Percentiles rank a stretch among this genome's conserved stretches.
These are phyloP conservation scores for Chymomyza costata DNA, from an alignment of 1,140 invertebrate genomes.

Conservation along the genomic window DNA sequence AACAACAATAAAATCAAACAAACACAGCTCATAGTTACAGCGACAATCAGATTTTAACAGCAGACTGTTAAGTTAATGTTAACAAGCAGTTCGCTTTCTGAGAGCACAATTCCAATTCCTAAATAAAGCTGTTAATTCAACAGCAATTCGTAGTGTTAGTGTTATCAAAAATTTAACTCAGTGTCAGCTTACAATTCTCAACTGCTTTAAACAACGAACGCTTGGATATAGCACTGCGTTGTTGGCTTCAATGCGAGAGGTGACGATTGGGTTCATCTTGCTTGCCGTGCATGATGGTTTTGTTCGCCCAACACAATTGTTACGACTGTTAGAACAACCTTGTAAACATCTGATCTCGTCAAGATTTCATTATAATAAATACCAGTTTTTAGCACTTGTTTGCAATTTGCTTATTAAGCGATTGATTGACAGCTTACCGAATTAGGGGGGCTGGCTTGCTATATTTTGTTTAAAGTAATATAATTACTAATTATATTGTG, in stretches of 20 bases:
- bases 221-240: neutral
- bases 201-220: slow-evolving; percentile 18
- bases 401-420: slow-evolving; percentile 16
- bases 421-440: slow-evolving; percentile 54
- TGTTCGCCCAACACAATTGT: slow-evolving; percentile 64
- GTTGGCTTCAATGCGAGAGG: slow-evolving; percentile 17
- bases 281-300: slow-evolving; percentile 45
- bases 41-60: too few relatives aligned
- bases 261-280: slow-evolving; percentile 61
- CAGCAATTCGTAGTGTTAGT: too few relatives aligned
- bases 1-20: too few relatives aligned
- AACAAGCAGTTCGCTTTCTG: too few relatives aligned
- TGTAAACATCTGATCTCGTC: slow-evolving; percentile 61
- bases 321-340: slow-evolving; percentile 62
- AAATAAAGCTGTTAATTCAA: too few relatives aligned
- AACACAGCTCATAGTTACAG: too few relatives aligned
- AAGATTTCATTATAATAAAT: slow-evolving; percentile 7
- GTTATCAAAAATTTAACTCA: too few relatives aligned
- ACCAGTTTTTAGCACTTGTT: neutral
- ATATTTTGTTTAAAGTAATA: too few relatives aligned
- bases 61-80: too few relatives aligned
- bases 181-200: slow-evolving; percentile 49
- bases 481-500: neutral
- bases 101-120: too few relatives aligned
- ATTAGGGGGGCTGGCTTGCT: slow-evolving; percentile 26